Evolutionary conservation across 2,888 invertebrate genomes (phyloP).

Genomic region (Hipparchia sbordonii): DNA sequence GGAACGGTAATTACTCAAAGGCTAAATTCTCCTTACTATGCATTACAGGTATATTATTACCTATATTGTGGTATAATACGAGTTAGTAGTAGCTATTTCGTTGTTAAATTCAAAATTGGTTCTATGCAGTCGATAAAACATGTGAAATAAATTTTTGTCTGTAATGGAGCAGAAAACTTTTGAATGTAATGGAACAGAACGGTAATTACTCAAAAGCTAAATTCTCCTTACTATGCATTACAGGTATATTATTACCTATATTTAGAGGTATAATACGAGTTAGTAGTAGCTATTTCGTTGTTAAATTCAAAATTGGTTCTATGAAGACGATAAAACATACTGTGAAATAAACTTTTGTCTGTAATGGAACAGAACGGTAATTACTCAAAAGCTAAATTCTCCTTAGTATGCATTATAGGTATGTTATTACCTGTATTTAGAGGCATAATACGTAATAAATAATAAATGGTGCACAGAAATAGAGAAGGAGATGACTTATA

Average conservation of each 20-base stretch:
- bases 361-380: slow-evolving; percentile 30
- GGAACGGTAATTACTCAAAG: slow-evolving; percentile 19
- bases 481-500: too few relatives aligned
- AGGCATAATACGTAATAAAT: too few relatives aligned
- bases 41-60: neutral
- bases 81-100: too few relatives aligned
- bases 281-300: too few relatives aligned
- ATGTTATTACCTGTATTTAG: too few relatives aligned
- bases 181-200: slow-evolving; percentile 27
- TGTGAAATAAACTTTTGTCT: slow-evolving; percentile 6
- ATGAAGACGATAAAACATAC: too few relatives aligned
- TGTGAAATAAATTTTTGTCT: slow-evolving; percentile 5
- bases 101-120: too few relatives aligned
- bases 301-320: too few relatives aligned
- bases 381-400: slow-evolving; percentile 6
- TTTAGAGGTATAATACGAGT: too few relatives aligned
- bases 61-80: neutral
- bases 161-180: slow-evolving; percentile 28
- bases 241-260: too few relatives aligned
- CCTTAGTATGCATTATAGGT: neutral
- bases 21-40: neutral
- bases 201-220: slow-evolving; percentile 16
- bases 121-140: too few relatives aligned
- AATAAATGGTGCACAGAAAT: too few relatives aligned
- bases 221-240: neutral